A percentile compares a stretch with the other conserved stretches of the same genome.
phyloP scores from a whole-genome alignment of 2,113 vertebrate species.

The Rhinoderma darwinii region DNA sequence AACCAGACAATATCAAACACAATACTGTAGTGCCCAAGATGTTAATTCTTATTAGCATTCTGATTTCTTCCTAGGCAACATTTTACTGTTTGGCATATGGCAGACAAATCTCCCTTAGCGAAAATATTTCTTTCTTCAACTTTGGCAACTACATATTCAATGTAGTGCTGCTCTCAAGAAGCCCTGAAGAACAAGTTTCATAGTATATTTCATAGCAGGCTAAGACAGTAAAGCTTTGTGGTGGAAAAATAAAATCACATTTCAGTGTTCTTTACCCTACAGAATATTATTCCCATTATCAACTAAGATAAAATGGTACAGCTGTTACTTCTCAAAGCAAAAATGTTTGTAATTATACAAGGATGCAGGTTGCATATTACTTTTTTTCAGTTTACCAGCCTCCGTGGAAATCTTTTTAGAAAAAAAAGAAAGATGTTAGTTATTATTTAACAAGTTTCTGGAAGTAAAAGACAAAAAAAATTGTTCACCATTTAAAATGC shows the following conservation, averaged over 20 bases:
- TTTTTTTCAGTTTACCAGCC: constrained; percentile 64
- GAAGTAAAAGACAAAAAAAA: constrained; percentile 22
- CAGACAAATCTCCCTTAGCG: constrained; percentile 19
- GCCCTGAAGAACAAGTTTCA: neutral
- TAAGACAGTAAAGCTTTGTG: constrained; percentile 25
- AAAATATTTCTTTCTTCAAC: neutral
- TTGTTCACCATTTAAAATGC: neutral
- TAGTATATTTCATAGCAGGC: constrained; percentile 1
- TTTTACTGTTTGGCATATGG: neutral
- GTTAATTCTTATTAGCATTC: constrained; percentile 36
- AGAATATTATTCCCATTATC: constrained; percentile 71
- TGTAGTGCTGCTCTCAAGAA: constrained; percentile 26
- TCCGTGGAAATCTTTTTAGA: constrained; percentile 64
- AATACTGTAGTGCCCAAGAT: neutral
- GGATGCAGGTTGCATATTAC: constrained; percentile 65
- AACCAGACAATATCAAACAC: neutral
- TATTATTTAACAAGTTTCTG: constrained; percentile 39
- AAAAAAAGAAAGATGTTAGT: constrained; percentile 20
- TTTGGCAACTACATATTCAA: constrained; percentile 19
- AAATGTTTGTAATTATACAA: constrained; percentile 62
- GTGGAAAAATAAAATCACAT: neutral
- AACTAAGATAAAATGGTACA: constrained; percentile 68
- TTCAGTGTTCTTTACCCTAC: constrained; percentile 62
- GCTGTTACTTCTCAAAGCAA: constrained; percentile 69
- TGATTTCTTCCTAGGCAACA: neutral